These are phyloP conservation scores for Cephus pulcher DNA, from an alignment of 2,888 invertebrate species.

Conservation along the genomic window DNA sequence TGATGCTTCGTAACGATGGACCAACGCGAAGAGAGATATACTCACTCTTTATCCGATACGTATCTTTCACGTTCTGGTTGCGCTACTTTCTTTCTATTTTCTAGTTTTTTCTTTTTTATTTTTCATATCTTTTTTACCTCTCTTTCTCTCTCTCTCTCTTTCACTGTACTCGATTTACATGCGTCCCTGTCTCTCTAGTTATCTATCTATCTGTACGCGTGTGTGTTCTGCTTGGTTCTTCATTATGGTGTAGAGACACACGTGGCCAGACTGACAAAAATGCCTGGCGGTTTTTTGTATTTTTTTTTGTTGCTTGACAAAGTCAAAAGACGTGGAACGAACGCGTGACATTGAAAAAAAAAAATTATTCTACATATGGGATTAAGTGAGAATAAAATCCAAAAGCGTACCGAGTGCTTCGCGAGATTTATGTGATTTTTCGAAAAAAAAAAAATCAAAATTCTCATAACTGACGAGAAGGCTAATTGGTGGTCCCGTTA, in stretches of 20 bases:
- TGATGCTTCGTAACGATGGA: conserved; percentile 1
- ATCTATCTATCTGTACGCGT: not conserved
- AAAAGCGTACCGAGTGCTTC: not conserved
- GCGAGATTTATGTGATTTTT: not conserved
- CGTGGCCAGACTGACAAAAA: conserved; percentile 60
- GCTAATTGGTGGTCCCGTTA: not conserved
- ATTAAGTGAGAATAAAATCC: not conserved
- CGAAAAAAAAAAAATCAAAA: not conserved
- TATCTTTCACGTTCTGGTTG: not conserved
- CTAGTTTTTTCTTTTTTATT: not conserved
- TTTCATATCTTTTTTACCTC: not conserved
- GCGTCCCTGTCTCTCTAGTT: not conserved
- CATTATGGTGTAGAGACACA: conserved; percentile 38
- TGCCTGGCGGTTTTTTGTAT: conserved; percentile 26
- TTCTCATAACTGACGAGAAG: not conserved
- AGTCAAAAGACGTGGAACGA: not conserved
- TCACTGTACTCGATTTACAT: not conserved
- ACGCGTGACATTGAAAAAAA: not conserved
- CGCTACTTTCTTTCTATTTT: not conserved
- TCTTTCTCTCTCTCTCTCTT: not conserved
- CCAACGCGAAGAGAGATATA: conserved; percentile 19
- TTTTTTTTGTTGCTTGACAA: not conserved
- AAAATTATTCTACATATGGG: not conserved
- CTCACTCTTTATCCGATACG: not conserved
- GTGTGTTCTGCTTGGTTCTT: not conserved